Conservation (phyloP, 2,888 invertebrate genomes). For the Bombyx huttoni region DNA sequence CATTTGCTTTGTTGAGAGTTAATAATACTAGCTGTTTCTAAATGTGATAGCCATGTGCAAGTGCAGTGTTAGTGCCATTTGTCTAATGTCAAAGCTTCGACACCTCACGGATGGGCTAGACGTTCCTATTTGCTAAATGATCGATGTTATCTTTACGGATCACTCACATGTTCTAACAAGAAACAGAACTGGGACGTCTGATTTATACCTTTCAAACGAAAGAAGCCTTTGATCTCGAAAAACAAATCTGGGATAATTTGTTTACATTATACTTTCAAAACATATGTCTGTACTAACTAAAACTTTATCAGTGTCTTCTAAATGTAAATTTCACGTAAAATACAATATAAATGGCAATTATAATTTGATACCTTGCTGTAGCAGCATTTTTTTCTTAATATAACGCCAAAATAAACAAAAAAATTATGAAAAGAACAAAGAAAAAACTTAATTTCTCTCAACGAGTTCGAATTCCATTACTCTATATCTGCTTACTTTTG, state of each 20-base stretch:
- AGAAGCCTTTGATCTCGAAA: constrained; percentile 40
- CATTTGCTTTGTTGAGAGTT: too few relatives aligned
- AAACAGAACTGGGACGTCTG: constrained; percentile 33
- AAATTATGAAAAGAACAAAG: background rate
- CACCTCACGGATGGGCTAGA: constrained; percentile 6
- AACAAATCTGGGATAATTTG: constrained; percentile 4
- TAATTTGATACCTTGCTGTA: background rate
- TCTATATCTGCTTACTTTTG: background rate
- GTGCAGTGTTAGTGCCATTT: background rate
- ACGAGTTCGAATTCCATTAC: background rate
- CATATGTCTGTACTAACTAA: too few relatives aligned
- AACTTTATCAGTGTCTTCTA: too few relatives aligned
- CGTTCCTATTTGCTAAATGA: constrained; percentile 27
- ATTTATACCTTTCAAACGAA: constrained; percentile 33
- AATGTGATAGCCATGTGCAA: background rate
- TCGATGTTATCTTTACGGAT: constrained; percentile 32
- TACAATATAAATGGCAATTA: too few relatives aligned
- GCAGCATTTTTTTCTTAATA: background rate
- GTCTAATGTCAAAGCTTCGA: background rate
- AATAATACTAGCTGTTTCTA: background rate
- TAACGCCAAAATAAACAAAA: background rate
- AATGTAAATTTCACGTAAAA: too few relatives aligned
- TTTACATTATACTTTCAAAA: background rate
- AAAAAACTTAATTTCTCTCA: background rate
- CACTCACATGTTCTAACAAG: constrained; percentile 30